Conservation (phyloP, 2,797 vertebrate species). For the Micropoecilia bifurca region DNA sequence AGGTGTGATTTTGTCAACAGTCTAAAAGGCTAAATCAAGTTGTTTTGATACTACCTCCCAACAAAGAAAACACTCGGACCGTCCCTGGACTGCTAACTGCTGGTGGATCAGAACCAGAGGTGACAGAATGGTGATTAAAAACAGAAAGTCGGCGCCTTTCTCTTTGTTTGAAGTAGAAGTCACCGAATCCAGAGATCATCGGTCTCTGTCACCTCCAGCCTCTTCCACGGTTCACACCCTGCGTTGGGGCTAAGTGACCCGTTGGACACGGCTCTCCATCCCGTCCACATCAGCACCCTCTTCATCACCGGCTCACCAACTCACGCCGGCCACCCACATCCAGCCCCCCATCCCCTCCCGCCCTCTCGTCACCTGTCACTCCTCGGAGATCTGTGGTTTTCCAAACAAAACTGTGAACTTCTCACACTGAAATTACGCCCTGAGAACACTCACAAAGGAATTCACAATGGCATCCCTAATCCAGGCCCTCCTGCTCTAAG, state of each 20-base stretch:
- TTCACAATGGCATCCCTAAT: conserved; percentile 57
- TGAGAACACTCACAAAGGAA: conserved; percentile 60
- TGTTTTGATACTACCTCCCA: not conserved
- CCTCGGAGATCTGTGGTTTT: conserved; percentile 15
- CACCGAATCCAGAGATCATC: conserved; percentile 43
- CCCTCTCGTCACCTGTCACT: conserved; percentile 21
- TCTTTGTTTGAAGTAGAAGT: conserved; percentile 1
- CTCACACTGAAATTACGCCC: conserved; percentile 50
- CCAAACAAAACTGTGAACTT: conserved; percentile 31
- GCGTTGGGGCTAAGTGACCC: conserved; percentile 71
- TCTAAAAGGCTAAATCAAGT: not conserved
- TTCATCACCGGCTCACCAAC: conserved; percentile 73
- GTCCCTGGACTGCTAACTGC: not conserved
- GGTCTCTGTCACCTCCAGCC: conserved; percentile 60
- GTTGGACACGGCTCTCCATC: conserved; percentile 56
- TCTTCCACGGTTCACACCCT: conserved; percentile 70
- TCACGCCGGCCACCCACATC: conserved; percentile 70
- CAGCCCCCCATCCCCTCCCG: not conserved
- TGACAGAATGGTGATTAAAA: not conserved
- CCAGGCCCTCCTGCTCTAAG: conserved; percentile 65
- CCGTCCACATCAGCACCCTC: conserved; percentile 75
- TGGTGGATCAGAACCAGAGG: not conserved
- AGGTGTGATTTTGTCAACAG: not conserved
- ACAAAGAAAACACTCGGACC: not conserved
- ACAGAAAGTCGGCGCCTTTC: not conserved